Evolutionary conservation across 1,140 invertebrate genomes (phyloP), one percentile per base, ranked within the genome.

Genomic region (Lepidurus apus): DNA sequence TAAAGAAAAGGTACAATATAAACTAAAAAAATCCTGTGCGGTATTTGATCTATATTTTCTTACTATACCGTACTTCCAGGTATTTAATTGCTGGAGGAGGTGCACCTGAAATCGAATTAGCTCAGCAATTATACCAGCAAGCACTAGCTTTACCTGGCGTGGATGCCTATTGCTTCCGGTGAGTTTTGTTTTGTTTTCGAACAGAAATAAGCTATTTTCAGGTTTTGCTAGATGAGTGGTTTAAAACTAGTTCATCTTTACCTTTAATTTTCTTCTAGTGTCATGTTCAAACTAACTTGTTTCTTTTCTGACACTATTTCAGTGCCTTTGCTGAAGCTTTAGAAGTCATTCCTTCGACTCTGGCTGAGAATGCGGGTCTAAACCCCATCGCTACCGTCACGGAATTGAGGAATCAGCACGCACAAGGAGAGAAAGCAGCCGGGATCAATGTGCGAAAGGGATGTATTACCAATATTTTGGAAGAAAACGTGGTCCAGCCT

Each of bases 321-420:
- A 89, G 93, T 81, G 96, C 95, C 1, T 99, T 95, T 88, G 96
- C 97, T 9, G 94, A 98, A 84, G 96, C 98, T 1, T 87, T 99
- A 34, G 97, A 99, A 87, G 92, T 99, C 5, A 95, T 99, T 84
- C 98, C 98, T 3, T 97, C 92, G 76, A 99, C 98, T 4, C 87
- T 99, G 77, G 96, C 98, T n/a, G 98, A 99, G 87, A 99, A 99
- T 86, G 97, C 98, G 42, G 98, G 98, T n/a, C 87, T 99, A 2
- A 99, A 98, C 87, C 93, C 98, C 0, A 98, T 99, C 84, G 86
- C 93, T 75, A 99, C 97, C 0, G 97, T 99, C 1, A 99, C 98
- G 0, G 97, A 99, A 86, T 88, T 99, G 77, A 90, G 98, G 78
- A 98, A 96, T 84, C 89, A 93, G 83, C 97, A 99, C 87, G 95